phyloP scores from a whole-genome alignment of 1,140 invertebrate genomes.

The Drosophila ironensis region DNA sequence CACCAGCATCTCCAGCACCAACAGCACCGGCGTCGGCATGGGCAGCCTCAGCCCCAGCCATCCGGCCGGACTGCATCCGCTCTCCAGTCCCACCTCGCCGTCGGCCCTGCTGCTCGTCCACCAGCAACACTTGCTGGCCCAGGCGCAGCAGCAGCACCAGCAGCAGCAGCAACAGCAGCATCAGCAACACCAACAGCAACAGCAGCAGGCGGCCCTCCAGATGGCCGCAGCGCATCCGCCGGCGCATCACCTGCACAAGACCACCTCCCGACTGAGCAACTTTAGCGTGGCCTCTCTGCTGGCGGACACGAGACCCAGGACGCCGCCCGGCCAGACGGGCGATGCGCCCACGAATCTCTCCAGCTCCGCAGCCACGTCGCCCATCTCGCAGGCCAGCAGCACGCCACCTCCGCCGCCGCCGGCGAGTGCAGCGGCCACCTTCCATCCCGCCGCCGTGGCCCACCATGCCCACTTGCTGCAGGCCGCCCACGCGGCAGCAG shows the following conservation, averaged over 20 bases:
- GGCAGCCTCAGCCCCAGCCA: slow-evolving; percentile 28
- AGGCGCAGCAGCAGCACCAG: slow-evolving; percentile 65
- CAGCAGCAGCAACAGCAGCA: slow-evolving; percentile 82
- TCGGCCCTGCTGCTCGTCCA: slow-evolving; percentile 84
- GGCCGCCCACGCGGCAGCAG: slow-evolving; percentile 68
- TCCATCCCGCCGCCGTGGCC: slow-evolving; percentile 75
- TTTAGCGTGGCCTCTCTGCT: slow-evolving; percentile 87
- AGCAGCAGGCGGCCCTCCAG: slow-evolving; percentile 61
- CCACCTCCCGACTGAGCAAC: slow-evolving; percentile 84
- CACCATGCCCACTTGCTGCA: slow-evolving; percentile 75
- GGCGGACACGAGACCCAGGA: slow-evolving; percentile 85
- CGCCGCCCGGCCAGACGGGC: slow-evolving; percentile 42
- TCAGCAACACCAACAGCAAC: slow-evolving; percentile 50
- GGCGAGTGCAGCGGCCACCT: slow-evolving; percentile 40
- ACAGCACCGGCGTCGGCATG: slow-evolving; percentile 28
- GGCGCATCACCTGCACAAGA: slow-evolving; percentile 81
- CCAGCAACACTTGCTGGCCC: slow-evolving; percentile 81
- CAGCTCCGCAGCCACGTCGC: slow-evolving; percentile 63
- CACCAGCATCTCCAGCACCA: slow-evolving; percentile 25
- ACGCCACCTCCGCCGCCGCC: slow-evolving; percentile 53
- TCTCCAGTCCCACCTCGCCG: slow-evolving; percentile 80
- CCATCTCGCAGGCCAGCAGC: slow-evolving; percentile 68
- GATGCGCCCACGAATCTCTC: slow-evolving; percentile 81
- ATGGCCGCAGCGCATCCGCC: slow-evolving; percentile 63
- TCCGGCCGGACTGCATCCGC: slow-evolving; percentile 37